A percentile compares a stretch with the other conserved stretches of the same genome.
phyloP scores from a whole-genome alignment of 2,888 invertebrate species.

The Atherix ibis region DNA sequence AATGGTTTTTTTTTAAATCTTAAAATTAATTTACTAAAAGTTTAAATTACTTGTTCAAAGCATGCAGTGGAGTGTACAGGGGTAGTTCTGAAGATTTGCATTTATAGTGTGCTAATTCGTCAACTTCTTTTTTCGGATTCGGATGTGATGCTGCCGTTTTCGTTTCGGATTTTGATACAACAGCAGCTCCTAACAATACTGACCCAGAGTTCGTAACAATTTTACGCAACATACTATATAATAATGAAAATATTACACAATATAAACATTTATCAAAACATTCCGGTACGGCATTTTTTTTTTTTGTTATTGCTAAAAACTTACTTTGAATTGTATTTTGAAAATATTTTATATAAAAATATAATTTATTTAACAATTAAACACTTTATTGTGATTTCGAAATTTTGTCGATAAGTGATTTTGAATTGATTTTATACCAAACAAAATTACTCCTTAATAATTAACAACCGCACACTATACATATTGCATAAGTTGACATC shows the following conservation, averaged over 20 bases:
- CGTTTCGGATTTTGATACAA: background rate
- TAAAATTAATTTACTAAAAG: background rate
- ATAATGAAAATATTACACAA: background rate
- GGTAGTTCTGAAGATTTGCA: slow-evolving; percentile 28
- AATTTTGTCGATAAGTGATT: too few species aligned
- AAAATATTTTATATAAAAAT: too few species aligned
- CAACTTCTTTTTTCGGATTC: background rate
- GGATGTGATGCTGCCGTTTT: background rate
- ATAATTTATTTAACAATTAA: too few species aligned
- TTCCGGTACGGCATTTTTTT: too few species aligned
- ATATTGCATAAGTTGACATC: too few species aligned
- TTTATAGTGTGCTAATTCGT: slow-evolving; percentile 15
- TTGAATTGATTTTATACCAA: too few species aligned
- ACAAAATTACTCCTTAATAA: too few species aligned
- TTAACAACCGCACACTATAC: too few species aligned
- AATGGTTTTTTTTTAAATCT: background rate
- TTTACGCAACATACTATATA: slow-evolving; percentile 6
- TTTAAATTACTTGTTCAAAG: slow-evolving; percentile 16
- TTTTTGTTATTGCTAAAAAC: background rate
- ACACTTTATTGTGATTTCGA: too few species aligned
- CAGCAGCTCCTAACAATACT: slow-evolving; percentile 4
- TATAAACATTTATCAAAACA: background rate
- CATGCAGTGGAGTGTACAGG: slow-evolving; percentile 23
- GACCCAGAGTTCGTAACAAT: background rate
- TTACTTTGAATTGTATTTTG: too few species aligned